A percentile compares a stretch with the other conserved stretches of the same genome.
Evolutionary conservation across 1,140 invertebrate species (phyloP).

Genomic region (Leptinotarsa lineolata): DNA sequence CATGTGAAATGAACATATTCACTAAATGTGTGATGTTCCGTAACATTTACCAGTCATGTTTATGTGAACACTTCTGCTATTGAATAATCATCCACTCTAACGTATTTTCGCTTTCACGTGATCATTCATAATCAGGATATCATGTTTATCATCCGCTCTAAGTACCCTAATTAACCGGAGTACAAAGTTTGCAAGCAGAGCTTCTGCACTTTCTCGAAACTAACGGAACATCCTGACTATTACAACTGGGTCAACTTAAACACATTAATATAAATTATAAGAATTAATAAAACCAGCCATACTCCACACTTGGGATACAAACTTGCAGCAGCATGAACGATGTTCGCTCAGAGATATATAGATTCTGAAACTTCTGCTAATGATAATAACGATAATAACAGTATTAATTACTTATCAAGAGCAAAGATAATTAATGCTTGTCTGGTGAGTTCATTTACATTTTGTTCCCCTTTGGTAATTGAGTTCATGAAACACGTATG

Average conservation of each 20-base stretch:
- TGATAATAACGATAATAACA: slow-evolving; percentile 9
- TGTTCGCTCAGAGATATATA: slow-evolving; percentile 24
- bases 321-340: neutral
- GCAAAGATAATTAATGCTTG: neutral
- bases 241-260: slow-evolving; percentile 29
- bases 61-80: neutral
- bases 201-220: slow-evolving; percentile 11
- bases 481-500: neutral
- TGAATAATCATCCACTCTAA: neutral
- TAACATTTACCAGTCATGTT: no score
- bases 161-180: slow-evolving; percentile 33
- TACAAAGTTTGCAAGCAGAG: slow-evolving; percentile 21
- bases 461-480: neutral
- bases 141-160: slow-evolving; percentile 28
- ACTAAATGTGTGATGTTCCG: no score
- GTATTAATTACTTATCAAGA: neutral
- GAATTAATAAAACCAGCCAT: slow-evolving; percentile 42
- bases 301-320: slow-evolving; percentile 28
- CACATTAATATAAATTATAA: slow-evolving; percentile 47
- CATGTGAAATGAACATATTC: no score
- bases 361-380: slow-evolving; percentile 32
- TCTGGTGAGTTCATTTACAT: neutral
- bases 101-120: slow-evolving; percentile 8
- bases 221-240: neutral
- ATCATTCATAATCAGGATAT: slow-evolving; percentile 26